Base-by-base conservation (phyloP, 1,140 invertebrate species). In the Pseudomyrmex concolor region DNA sequence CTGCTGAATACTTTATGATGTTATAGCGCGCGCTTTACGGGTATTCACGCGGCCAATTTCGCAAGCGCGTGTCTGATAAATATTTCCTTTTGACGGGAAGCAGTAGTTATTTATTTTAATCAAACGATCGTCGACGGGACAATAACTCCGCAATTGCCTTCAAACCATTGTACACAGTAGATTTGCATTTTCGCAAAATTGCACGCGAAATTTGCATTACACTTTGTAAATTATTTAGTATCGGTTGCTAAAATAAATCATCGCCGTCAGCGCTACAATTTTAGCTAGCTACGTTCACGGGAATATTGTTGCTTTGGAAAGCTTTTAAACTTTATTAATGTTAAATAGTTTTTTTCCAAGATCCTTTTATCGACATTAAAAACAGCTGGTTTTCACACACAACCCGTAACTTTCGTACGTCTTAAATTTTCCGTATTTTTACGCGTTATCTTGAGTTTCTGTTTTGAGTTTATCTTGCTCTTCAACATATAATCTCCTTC, bases 91-190 rank as follows among this genome's bases (percentile, higher is more conserved):
- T 80, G 76, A 80, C 76, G 76, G 43, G 54, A 71, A 68, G 63
- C 74, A 34, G 74, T 70, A 71, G 76, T 80, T 80, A 80, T 80
- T 80, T 80, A 80, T 80, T 80, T 80, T 80, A 80, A 80, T 80
- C 76, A 80, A 80, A 80, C 76, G 76, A 80, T 80, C 76, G 76
- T 80, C 66, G 66, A 10, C 45, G 76, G 76, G 66, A 80, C 76
- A 80, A 80, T 80, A 80, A 80, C 76, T 59, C 60, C 15, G 54
- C 66, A 80, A 71, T 80, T 80, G 76, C 66, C 76, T 59, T 59
- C 54, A 59, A 78, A 78, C 43, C 10, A 66, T 59, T 48, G 22
- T 59, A 48, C 17, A 71, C 15, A 22, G 54, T n/a, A 59, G 54
- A 80, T 80, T 80, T 80, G 54, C 66, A 80, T 54, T 80, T 80